These are phyloP conservation scores for Rhinichthys klamathensis DNA, from an alignment of 2,113 vertebrate species.

Conservation along the genomic window DNA sequence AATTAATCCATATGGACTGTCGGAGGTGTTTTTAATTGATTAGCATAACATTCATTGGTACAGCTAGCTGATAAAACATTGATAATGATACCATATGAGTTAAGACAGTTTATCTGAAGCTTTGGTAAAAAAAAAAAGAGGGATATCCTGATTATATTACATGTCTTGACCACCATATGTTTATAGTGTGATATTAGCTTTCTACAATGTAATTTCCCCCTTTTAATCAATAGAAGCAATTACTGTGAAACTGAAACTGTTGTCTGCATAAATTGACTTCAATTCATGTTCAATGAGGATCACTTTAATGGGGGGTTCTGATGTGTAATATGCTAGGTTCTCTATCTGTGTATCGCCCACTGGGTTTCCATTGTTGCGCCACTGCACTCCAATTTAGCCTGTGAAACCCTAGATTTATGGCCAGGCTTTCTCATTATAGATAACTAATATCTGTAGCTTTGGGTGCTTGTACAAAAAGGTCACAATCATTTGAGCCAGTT, in stretches of 20 bases:
- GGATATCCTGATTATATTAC: conserved; percentile 36
- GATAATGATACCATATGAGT: neutral
- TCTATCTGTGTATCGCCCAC: conserved; percentile 36
- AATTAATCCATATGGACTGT: neutral
- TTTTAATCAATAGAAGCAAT: conserved; percentile 9
- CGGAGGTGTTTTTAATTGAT: neutral
- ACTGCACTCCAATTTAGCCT: conserved; percentile 27
- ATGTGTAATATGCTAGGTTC: neutral
- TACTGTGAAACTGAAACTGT: neutral
- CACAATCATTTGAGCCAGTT: conserved; percentile 18
- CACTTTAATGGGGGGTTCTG: neutral
- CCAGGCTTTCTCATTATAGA: conserved; percentile 52
- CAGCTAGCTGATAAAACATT: neutral
- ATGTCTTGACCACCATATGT: neutral
- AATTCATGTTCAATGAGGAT: neutral
- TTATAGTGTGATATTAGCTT: conserved; percentile 10
- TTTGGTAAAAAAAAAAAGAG: neutral
- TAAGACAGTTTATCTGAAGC: neutral
- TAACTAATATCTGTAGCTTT: conserved; percentile 46
- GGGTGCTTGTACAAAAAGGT: conserved; percentile 36
- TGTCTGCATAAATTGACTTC: neutral
- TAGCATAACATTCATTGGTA: neutral
- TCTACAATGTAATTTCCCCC: conserved; percentile 10
- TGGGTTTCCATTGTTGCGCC: conserved; percentile 28
- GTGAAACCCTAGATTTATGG: conserved; percentile 50